Conservation (phyloP, 2,113 vertebrate genomes). For the Cyphomyrus discorhynchus region DNA sequence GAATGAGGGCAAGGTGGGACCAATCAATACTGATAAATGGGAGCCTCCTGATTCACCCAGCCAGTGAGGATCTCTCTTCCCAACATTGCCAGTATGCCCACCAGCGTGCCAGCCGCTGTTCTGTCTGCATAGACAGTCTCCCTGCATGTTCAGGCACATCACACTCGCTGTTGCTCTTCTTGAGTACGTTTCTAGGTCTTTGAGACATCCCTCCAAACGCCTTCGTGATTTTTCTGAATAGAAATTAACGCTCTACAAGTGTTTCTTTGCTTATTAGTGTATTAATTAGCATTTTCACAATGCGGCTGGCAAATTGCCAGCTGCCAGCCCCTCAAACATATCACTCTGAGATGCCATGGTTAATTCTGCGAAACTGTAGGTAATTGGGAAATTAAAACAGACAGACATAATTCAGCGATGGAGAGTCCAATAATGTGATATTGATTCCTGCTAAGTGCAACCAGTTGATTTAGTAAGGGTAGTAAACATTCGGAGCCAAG, state of each 20-base stretch:
- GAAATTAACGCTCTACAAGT: neutral
- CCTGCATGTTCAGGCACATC: neutral
- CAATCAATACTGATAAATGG: neutral
- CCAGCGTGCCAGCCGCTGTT: neutral
- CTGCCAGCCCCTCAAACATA: neutral
- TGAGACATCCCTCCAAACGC: neutral
- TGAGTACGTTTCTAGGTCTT: neutral
- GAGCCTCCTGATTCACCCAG: neutral
- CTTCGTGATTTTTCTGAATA: neutral
- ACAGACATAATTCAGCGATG: constrained; percentile 34
- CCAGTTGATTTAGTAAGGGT: constrained; percentile 32
- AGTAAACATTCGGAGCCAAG: constrained; percentile 3
- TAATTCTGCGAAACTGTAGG: neutral
- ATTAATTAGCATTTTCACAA: neutral
- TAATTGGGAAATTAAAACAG: constrained; percentile 8
- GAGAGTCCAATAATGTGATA: constrained; percentile 39
- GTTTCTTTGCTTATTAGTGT: neutral
- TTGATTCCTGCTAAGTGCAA: constrained; percentile 47
- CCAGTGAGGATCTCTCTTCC: neutral
- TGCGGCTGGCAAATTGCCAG: neutral
- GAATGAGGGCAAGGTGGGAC: neutral
- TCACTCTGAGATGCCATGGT: constrained; percentile 15
- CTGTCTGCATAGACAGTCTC: neutral
- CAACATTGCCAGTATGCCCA: too few relatives aligned
- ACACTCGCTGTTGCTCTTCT: neutral